Conservation (phyloP, 2,888 invertebrate species). For the Synanthedon myopaeformis region DNA sequence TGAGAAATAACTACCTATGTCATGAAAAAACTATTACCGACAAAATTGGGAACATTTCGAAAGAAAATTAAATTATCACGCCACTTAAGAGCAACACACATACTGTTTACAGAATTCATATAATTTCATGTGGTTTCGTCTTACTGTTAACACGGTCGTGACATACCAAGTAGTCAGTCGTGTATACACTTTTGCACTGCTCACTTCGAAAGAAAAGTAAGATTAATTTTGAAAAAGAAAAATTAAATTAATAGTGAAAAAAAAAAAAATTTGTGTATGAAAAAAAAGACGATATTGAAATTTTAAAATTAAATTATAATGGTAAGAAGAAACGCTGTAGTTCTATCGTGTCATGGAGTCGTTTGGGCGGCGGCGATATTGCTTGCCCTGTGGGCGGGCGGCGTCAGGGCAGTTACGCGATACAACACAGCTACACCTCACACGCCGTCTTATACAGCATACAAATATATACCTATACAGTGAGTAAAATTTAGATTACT, state of each 20-base stretch:
- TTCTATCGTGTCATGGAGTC: conserved; percentile 39
- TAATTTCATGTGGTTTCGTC: conserved; percentile 38
- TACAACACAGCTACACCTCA: conserved; percentile 59
- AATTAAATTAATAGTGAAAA: not conserved
- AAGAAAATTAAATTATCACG: conserved; percentile 53
- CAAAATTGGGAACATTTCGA: too few species aligned
- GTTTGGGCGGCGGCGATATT: conserved; percentile 36
- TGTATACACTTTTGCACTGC: conserved; percentile 26
- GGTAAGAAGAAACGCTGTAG: conserved; percentile 32
- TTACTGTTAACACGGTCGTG: conserved; percentile 44
- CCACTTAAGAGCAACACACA: conserved; percentile 29
- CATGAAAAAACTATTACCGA: too few species aligned
- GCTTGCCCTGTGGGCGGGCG: conserved; percentile 47
- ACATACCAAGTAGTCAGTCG: conserved; percentile 38
- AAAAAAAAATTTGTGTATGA: not conserved
- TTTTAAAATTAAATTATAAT: conserved; percentile 15
- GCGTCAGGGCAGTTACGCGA: conserved; percentile 33
- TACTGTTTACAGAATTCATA: conserved; percentile 56
- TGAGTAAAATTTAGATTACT: conserved; percentile 24
- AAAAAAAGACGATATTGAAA: not conserved
- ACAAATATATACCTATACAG: conserved; percentile 55
- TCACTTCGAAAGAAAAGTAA: conserved; percentile 15
- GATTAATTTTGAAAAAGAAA: not conserved
- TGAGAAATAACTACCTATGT: too few species aligned
- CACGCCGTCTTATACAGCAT: conserved; percentile 37